Evolutionary conservation across 1,140 invertebrate species (phyloP), one percentile per base, ranked within the genome.

Genomic region (Armadillidium nasatum): DNA sequence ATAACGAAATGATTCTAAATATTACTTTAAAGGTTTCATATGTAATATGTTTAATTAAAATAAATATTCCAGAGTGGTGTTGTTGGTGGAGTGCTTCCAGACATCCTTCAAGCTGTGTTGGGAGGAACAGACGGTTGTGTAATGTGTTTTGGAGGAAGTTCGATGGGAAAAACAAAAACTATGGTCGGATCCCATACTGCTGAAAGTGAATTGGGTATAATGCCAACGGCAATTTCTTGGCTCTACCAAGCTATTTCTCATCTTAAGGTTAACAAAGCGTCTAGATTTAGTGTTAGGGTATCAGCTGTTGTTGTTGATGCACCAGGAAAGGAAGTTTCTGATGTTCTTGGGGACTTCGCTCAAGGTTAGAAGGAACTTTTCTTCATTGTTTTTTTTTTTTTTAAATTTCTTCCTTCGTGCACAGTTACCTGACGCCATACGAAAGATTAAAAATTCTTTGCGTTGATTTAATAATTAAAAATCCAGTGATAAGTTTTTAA

Each of bases 61-160:
- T 33, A 33, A 3, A 3, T 33, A 33, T 33, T 33, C 7, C 89
- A 96, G 94, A 91, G 90, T 80, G 94, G 96, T 85, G 89, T 97
- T 69, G 94, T 93, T 83, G 90, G 92, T 60, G 92, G 92, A 81
- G 93, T 93, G 19, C 86, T 97, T 69, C 92, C 92, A 46, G 95
- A 97, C 83, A 93, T 96, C 76, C 93, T 97, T 80, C 94, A 96
- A 83, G 93, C 94, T 54, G 94, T 97, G 76, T 93, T 97, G 82
- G 94, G 94, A 83, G 95, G 95, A n/a, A 93, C 91, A 23, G 95
- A 97, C 85, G 94, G 94, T 70, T 96, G 94, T 86, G 88, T 97
- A 74, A 94, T 96, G 84, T 93, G 91, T 82, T 95, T 94, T 83
- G 94, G 95, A 83, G 94, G 96, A 84, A 91, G 94, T 78, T 79